Evolutionary conservation across 2,797 vertebrate species (phyloP), one percentile per base, ranked within the genome.

Genomic region (Mionectes olivaceus): DNA sequence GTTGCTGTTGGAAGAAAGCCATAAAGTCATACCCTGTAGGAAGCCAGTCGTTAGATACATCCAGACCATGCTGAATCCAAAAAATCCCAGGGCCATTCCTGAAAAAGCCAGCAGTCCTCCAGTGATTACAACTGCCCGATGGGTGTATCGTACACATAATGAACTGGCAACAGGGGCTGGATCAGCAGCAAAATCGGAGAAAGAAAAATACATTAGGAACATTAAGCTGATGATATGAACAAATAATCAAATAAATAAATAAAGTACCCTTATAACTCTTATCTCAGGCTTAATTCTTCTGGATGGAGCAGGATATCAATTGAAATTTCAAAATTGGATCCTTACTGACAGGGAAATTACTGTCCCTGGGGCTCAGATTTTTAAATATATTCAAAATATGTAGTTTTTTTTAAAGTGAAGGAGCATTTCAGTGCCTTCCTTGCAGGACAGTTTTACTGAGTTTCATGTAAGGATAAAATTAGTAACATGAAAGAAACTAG

Each of bases 41-140:
- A 96, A 95, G 60, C 94, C 93, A 3, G 84, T 95, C 0, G 79
- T 95, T 92, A 83, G 85, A 73, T 94, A 96, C 96, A 97, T 96
- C 95, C 90, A 97, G 61, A 65, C 13, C 59, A 94, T 93, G 69
- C 5, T 94, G 46, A 93, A 41, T 63, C 94, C 95, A 64, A 96
- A 70, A 94, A 74, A 96, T 80, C 95, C 91, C 28, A 96, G 50
- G 25, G 87, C 89, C 94, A 96, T 96, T 85, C 96, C 95, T 71
- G 87, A 92, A 89, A 92, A 95, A 30, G 89, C 84, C 39, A 97
- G 84, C 47, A 97, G 76, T 70, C 95, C 94, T 85, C 95, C 95
- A 35, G 83, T 83, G 75, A 96, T 92, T 69, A 96, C 84, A 83
- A 96, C 91, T 11, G 73, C 74, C 50, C 81, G 83, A 47, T 95